Conservation (phyloP, 2,797 vertebrate species). For the Botia kubotai region DNA sequence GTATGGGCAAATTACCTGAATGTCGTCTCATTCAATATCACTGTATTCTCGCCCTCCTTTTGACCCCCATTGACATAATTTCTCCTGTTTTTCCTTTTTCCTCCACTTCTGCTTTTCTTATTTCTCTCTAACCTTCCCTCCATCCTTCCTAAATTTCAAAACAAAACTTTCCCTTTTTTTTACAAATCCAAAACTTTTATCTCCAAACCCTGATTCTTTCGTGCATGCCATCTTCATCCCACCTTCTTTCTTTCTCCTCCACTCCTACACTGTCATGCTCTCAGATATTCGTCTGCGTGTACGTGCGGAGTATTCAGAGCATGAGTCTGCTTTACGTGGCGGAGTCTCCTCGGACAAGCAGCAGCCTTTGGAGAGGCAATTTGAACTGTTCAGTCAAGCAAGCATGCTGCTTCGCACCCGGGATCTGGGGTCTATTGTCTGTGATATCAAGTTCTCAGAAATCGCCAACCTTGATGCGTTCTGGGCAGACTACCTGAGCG, state of each 20-base stretch:
- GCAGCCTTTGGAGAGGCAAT: slow-evolving; percentile 87
- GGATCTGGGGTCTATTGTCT: slow-evolving; percentile 90
- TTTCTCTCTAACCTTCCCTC: slow-evolving; percentile 21
- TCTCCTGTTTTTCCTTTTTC: slow-evolving; percentile 17
- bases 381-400: slow-evolving; percentile 89
- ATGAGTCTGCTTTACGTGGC: slow-evolving; percentile 84
- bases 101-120: slow-evolving; percentile 30
- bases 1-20: neutral
- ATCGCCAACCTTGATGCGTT: slow-evolving; percentile 91
- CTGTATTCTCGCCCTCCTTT: slow-evolving; percentile 27
- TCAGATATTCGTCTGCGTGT: slow-evolving; percentile 89
- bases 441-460: slow-evolving; percentile 93
- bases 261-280: slow-evolving; percentile 26
- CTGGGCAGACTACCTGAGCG: slow-evolving; percentile 92
- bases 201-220: slow-evolving; percentile 33
- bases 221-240: neutral
- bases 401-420: slow-evolving; percentile 84
- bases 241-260: slow-evolving; percentile 29
- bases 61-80: slow-evolving; percentile 28
- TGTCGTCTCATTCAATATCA: slow-evolving; percentile 20
- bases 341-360: slow-evolving; percentile 86
- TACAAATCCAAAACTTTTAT: slow-evolving; percentile 7
- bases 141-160: neutral
- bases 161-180: neutral
- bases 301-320: slow-evolving; percentile 89